phyloP scores from a whole-genome alignment of 1,140 invertebrate genomes.

The Pseudomyrmex pallidus region DNA sequence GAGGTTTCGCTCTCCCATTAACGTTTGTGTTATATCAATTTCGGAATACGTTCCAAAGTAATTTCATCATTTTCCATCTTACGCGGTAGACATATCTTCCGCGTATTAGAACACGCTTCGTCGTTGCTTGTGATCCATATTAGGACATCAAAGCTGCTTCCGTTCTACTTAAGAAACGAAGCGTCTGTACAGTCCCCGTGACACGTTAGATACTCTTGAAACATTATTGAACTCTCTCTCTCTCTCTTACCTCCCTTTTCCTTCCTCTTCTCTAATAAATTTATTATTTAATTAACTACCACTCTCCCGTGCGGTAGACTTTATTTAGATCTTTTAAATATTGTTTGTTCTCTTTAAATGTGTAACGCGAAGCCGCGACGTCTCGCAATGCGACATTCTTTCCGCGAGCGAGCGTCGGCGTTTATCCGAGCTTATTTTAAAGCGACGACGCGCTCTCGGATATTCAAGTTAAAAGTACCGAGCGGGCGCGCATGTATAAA shows the following conservation, averaged over 20 bases:
- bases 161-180: slow-evolving; percentile 32
- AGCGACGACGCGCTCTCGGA: slow-evolving; percentile 24
- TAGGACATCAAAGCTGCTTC: slow-evolving; percentile 38
- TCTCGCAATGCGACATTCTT: not conserved
- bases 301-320: slow-evolving; percentile 40
- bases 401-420: not conserved
- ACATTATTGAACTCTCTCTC: slow-evolving; percentile 67
- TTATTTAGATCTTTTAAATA: not conserved
- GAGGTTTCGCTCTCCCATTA: not conserved
- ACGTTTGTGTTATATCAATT: not conserved
- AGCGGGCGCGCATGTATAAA: slow-evolving; percentile 10
- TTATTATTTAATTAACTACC: not conserved
- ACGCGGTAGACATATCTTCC: slow-evolving; percentile 21
- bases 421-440: slow-evolving; percentile 45
- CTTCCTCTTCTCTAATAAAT: too few species aligned
- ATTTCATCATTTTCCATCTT: slow-evolving; percentile 49
- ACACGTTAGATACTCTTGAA: slow-evolving; percentile 68
- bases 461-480: slow-evolving; percentile 46
- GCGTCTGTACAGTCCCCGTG: slow-evolving; percentile 36
- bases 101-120: slow-evolving; percentile 21
- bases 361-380: too few species aligned
- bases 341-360: slow-evolving; percentile 19
- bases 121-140: slow-evolving; percentile 40
- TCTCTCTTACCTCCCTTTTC: too few species aligned
- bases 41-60: slow-evolving; percentile 30